Evolutionary conservation across 2,888 invertebrate species (phyloP), one percentile per base, ranked within the genome.

Genomic region (Sicus ferrugineus): DNA sequence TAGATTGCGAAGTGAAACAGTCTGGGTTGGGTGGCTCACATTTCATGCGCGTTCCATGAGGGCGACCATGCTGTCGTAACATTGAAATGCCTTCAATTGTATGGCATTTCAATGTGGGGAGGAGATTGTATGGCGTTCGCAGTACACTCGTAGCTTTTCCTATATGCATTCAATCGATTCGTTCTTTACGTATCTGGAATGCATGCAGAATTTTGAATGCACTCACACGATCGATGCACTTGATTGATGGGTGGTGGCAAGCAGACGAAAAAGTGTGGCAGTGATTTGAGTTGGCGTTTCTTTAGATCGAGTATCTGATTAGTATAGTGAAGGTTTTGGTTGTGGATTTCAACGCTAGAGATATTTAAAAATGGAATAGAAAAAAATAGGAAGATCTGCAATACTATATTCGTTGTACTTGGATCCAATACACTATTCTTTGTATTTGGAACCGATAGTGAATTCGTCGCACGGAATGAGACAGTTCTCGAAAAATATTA

Each of bases 1-100:
- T n/a, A n/a, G n/a, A n/a, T 34, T 34, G 34, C 14, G 2, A 14
- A 3, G 42, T 11, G 3, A 5, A 9, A 1, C 42, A 3, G 42
- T 9, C n/a, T 9, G 5, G 42, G 14, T 4, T 16, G 14, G 5
- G 42, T 16, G 42, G 42, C 42, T n/a, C n/a, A n/a, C n/a, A n/a
- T n/a, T n/a, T n/a, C n/a, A 16, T 9, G 42, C 42, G 4, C 42
- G 42, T 16, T 16, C 1, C 42, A 42, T 42, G 11, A 34, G 34
- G 9, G 7, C 1, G 42, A 4, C 16, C 42, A 9, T n/a, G 42
- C 42, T 42, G 14, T 42, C 42, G 6, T 23, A 52, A n/a, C 38
- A 38, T 38, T 34, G 59, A 6, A 59, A 38, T 59, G 38, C 19
- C 59, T 38, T 34, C 38, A 38, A 59, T 59, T 59, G 19, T 19